A percentile compares a stretch with the other conserved stretches of the same genome.
These are phyloP conservation scores for Saccopteryx leptura DNA, from an alignment of 2,113 vertebrate species.

Conservation along the genomic window DNA sequence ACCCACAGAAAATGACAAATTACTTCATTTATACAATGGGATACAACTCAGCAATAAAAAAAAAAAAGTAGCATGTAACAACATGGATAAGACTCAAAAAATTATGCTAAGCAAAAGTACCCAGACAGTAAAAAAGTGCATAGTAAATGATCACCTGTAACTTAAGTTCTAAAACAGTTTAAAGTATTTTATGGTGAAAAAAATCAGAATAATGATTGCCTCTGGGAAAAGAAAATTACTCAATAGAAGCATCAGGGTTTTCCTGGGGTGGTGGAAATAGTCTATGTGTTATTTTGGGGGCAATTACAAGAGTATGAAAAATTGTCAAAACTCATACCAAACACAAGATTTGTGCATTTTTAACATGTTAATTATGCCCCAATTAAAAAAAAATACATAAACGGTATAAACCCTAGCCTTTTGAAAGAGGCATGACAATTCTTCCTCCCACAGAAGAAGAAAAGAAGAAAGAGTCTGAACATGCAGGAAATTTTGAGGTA, in stretches of 20 bases:
- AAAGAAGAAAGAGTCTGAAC: background rate
- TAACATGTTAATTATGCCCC: background rate
- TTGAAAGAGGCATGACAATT: background rate
- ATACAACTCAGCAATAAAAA: background rate
- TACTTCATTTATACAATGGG: background rate
- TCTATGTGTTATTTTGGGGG: background rate
- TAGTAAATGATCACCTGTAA: background rate
- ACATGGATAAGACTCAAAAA: background rate
- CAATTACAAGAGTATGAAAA: background rate
- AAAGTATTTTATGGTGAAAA: background rate
- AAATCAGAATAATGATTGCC: background rate
- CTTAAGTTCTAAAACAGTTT: background rate
- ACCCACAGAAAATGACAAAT: background rate
- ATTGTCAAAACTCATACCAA: background rate
- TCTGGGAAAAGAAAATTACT: background rate
- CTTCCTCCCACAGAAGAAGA: background rate
- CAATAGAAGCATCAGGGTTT: background rate
- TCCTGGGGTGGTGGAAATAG: background rate
- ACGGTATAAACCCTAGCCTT: background rate
- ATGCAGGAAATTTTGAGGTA: background rate
- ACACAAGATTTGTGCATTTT: background rate
- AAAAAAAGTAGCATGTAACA: background rate
- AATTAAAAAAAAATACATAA: background rate
- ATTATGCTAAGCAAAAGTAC: background rate
- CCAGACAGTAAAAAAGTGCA: background rate